Evolutionary conservation across 2,113 vertebrate species (phyloP).

Genomic region (Callaeas wilsoni): DNA sequence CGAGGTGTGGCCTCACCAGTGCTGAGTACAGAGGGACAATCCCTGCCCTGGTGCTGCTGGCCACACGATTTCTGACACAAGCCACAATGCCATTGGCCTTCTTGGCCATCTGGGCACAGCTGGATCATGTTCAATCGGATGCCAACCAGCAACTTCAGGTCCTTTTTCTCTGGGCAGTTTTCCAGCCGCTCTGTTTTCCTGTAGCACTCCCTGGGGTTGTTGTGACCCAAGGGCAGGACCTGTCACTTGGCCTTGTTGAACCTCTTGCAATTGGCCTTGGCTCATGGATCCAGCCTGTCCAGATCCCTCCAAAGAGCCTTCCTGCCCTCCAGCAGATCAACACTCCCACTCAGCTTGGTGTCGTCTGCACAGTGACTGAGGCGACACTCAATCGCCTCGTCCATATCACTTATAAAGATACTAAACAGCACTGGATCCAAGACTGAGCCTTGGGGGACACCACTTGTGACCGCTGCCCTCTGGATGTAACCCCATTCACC

Average conservation of each 20-base stretch:
- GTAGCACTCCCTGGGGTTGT: neutral
- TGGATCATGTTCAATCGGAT: neutral
- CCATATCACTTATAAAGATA: neutral
- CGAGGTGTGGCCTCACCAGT: neutral
- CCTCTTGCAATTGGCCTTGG: neutral
- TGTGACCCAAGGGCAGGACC: neutral
- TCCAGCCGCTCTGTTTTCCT: neutral
- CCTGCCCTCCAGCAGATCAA: neutral
- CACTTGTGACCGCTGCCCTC: neutral
- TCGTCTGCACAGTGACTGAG: neutral
- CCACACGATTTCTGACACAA: neutral
- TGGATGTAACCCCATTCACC: neutral
- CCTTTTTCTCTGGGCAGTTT: neutral
- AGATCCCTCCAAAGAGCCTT: neutral
- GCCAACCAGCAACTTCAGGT: neutral
- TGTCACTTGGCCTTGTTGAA: neutral
- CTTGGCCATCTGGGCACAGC: neutral
- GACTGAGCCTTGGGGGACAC: neutral
- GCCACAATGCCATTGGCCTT: neutral
- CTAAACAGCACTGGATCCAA: rapidly evolving
- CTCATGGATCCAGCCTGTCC: neutral
- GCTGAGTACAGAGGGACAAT: neutral
- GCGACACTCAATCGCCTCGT: rapidly evolving
- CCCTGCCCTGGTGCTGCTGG: neutral
- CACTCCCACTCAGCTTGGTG: rapidly evolving